Percentiles rank a stretch among this genome's conserved stretches.
phyloP scores from a whole-genome alignment of 1,140 invertebrate species.

The Drosophila nigrodunni region DNA sequence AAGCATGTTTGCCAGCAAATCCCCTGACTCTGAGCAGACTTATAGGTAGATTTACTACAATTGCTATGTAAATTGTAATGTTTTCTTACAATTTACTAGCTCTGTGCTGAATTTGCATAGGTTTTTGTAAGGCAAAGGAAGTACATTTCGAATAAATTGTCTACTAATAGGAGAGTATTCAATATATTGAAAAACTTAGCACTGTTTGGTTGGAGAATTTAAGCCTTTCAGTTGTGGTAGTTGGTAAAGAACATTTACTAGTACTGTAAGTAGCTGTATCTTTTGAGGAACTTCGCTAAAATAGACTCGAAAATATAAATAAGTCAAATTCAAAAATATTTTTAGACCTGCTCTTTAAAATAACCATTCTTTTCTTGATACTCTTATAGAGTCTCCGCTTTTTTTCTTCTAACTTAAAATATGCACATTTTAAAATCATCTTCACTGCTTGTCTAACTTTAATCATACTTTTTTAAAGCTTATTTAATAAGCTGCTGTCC shows the following conservation, averaged over 20 bases:
- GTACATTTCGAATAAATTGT: slow-evolving; percentile 1
- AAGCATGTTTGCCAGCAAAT: slow-evolving; percentile 34
- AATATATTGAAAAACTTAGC: neutral
- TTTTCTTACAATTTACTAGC: neutral
- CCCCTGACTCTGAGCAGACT: slow-evolving; percentile 1
- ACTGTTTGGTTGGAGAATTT: neutral
- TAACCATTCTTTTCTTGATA: too few relatives aligned
- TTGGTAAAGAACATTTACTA: neutral
- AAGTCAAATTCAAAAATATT: too few relatives aligned
- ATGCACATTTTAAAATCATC: too few relatives aligned
- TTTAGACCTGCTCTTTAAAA: too few relatives aligned
- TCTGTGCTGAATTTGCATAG: neutral
- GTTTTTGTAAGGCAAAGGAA: neutral
- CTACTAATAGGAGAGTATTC: neutral
- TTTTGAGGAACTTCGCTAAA: too few relatives aligned
- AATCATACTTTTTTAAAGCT: neutral
- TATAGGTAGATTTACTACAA: neutral
- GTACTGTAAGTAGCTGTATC: too few relatives aligned
- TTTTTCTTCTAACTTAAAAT: too few relatives aligned
- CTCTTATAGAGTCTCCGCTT: too few relatives aligned
- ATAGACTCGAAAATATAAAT: too few relatives aligned
- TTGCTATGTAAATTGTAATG: slow-evolving; percentile 15
- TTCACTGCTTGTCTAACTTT: too few relatives aligned
- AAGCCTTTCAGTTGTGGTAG: neutral
- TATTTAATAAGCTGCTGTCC: neutral